Evolutionary conservation across 2,797 vertebrate species (phyloP), one percentile per base, ranked within the genome.

Genomic region (Propithecus deckenii): DNA sequence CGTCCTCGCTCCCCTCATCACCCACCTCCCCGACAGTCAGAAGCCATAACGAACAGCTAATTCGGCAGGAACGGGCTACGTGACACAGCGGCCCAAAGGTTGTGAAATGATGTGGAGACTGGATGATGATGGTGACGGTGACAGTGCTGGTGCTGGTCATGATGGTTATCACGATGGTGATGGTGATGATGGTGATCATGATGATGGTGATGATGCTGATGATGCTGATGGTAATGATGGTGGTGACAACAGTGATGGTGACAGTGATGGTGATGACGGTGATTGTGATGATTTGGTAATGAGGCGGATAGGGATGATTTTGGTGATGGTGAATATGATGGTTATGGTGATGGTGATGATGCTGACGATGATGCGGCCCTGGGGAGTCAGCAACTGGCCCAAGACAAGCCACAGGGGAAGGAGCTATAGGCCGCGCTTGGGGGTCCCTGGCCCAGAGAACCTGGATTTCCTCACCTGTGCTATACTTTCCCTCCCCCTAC

Each of bases 51-150:
- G 28, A 61, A 46, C 9, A 61, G 35, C 48, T n/a, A 41, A 69
- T 15, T 46, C 35, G 1, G 76, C 50, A 32, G 18, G 18, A 65
- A 55, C 0, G 30, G 52, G 46, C 65, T 20, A 0, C 2, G 30
- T 0, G 41, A 76, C 1, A 5, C 43, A 41, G 28, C 1, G 20
- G 41, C 22, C 78, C 32, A 4, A 61, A 59, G 11, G 6, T 0
- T 6, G 28, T 72, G 57, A 63, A 35, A 50, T 48, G 32, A 8
- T 1, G 6, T n/a, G 5, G 38, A 71, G 63, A 38, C 32, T 13
- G 9, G 28, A 46, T 12, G 63, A 22, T 11, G 65, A 32, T 1
- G 52, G 17, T 48, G 69, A 38, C 22, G 20, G 25, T 12, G n/a
- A 18, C 4, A 46, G 18, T 25, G 28, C 6, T 18, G 15, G 23